Conservation (phyloP, 2,888 invertebrate genomes). For the Trichogramma dendrolimi region DNA sequence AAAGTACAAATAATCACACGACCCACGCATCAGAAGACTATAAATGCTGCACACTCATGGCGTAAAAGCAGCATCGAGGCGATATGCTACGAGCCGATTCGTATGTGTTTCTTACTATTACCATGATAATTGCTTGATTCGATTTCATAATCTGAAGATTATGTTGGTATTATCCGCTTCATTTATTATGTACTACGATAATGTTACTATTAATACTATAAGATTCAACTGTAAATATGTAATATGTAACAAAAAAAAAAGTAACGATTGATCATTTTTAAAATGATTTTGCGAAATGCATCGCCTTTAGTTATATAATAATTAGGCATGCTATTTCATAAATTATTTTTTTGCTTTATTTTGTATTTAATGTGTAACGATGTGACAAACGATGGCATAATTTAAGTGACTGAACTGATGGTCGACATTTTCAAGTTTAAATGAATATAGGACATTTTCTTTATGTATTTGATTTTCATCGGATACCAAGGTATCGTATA, state of each 20-base stretch:
- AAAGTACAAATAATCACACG: conserved; percentile 22
- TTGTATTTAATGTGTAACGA: conserved; percentile 22
- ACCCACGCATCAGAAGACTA: conserved; percentile 19
- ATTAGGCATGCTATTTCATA: not conserved
- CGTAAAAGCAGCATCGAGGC: not conserved
- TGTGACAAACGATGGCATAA: conserved; percentile 17
- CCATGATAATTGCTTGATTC: not conserved
- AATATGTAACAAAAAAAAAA: conserved; percentile 10
- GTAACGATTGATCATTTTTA: conserved; percentile 11
- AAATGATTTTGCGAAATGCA: conserved; percentile 10
- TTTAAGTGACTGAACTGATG: conserved; percentile 10
- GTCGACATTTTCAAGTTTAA: conserved; percentile 17
- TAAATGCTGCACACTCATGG: conserved; percentile 4
- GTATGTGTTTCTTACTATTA: conserved; percentile 1
- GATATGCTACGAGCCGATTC: no score
- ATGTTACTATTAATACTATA: conserved; percentile 10
- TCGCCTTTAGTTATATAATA: conserved; percentile 9
- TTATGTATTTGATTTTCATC: no score
- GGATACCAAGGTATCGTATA: no score
- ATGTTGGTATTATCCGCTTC: conserved; percentile 5
- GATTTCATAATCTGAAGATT: not conserved
- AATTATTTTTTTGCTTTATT: conserved; percentile 25
- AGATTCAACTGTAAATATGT: conserved; percentile 26
- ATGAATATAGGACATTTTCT: no score
- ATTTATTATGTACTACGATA: conserved; percentile 15